Conservation (phyloP, 2,888 invertebrate genomes). For the Erynnis tages region DNA sequence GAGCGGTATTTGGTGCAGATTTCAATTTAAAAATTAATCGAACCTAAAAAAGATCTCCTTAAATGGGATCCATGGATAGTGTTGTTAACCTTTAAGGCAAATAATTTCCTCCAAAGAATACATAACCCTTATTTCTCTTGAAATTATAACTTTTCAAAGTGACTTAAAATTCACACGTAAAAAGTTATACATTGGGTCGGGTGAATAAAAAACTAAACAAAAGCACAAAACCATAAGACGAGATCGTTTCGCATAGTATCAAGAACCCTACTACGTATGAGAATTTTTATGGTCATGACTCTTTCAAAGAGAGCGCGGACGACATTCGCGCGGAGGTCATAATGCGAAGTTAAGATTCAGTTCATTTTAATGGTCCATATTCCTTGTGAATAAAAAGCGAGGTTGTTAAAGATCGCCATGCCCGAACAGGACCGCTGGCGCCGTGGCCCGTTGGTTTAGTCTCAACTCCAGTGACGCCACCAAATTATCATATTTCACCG, state of each 20-base stretch:
- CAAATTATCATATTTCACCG: constrained; percentile 70
- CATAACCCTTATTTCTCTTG: too few species aligned
- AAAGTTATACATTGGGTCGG: too few species aligned
- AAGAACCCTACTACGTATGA: constrained; percentile 1
- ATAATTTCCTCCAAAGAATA: too few species aligned
- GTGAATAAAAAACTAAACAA: too few species aligned
- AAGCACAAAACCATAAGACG: neutral
- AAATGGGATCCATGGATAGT: too few species aligned
- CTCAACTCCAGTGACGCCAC: neutral
- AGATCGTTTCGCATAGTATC: neutral
- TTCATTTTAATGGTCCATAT: constrained; percentile 63
- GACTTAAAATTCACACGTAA: too few species aligned
- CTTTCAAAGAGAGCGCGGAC: constrained; percentile 5
- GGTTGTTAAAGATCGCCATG: constrained; percentile 53
- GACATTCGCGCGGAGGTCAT: constrained; percentile 23
- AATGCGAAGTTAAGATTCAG: constrained; percentile 53
- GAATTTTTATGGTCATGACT: constrained; percentile 15
- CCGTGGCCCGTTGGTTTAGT: constrained; percentile 43
- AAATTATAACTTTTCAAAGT: too few species aligned
- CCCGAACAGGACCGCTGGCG: constrained; percentile 65
- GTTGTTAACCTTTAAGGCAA: too few species aligned
- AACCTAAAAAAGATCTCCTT: too few species aligned
- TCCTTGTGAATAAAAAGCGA: constrained; percentile 64
- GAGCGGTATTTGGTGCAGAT: too few species aligned
- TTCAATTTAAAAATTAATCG: too few species aligned